A percentile compares a stretch with the other conserved stretches of the same genome.
phyloP scores from a whole-genome alignment of 2,113 vertebrate genomes.

The Tylochromis polylepis region DNA sequence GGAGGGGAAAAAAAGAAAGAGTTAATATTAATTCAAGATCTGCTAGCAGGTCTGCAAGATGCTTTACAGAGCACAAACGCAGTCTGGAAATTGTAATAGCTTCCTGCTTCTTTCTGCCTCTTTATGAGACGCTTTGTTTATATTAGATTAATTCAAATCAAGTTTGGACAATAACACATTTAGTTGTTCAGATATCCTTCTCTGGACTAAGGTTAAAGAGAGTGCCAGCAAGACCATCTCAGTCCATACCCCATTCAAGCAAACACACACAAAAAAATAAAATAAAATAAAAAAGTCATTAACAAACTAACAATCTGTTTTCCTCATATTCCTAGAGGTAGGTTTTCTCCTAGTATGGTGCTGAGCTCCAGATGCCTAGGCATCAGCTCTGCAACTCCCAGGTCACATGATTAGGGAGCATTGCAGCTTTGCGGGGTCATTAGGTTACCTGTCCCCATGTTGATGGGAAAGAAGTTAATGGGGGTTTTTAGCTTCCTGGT shows the following conservation, averaged over 20 bases:
- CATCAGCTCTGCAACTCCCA: constrained; percentile 36
- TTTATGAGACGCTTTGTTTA: background rate
- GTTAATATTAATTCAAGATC: background rate
- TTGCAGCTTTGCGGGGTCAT: constrained; percentile 35
- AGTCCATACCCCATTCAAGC: background rate
- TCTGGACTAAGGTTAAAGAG: background rate
- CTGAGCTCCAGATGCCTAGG: constrained; percentile 15
- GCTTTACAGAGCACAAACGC: background rate
- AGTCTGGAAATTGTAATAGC: background rate
- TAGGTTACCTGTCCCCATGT: constrained; percentile 51
- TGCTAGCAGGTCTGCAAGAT: background rate
- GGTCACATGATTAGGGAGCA: constrained; percentile 36
- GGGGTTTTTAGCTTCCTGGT: constrained; percentile 53
- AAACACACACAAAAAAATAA: background rate
- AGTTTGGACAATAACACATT: background rate
- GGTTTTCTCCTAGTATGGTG: background rate
- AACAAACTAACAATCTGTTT: background rate
- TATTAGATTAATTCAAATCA: background rate
- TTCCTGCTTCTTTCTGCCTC: background rate
- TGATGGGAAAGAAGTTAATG: constrained; percentile 60
- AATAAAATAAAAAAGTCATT: background rate
- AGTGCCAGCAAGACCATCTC: background rate
- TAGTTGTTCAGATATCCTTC: background rate
- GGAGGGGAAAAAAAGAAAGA: background rate
- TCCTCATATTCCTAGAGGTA: background rate